phyloP scores from a whole-genome alignment of 2,113 vertebrate genomes.

The Meriones unguiculatus region DNA sequence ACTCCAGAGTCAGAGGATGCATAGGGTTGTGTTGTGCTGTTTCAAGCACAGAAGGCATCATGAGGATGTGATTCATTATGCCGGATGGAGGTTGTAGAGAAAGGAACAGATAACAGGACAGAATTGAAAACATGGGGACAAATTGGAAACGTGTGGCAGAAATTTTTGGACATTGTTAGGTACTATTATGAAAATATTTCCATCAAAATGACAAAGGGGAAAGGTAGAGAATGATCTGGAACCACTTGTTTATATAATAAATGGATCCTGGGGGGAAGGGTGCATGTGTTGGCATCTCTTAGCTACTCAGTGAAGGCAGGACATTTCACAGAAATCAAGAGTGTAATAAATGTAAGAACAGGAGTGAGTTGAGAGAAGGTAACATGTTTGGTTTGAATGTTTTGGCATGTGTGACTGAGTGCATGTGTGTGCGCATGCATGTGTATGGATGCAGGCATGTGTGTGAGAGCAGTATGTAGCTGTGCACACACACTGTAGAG shows the following conservation, averaged over 20 bases:
- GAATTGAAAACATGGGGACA: not conserved
- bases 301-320: not conserved
- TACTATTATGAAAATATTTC: not conserved
- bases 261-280: not conserved
- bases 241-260: not conserved
- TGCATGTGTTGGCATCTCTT: not conserved
- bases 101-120: no score
- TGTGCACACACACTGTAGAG: not conserved
- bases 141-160: not conserved
- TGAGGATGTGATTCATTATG: no score
- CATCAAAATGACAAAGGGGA: not conserved
- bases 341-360: no score
- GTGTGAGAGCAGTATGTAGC: not conserved
- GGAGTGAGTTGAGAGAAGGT: not conserved
- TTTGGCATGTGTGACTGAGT: not conserved
- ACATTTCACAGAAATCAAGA: not conserved
- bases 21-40: not conserved
- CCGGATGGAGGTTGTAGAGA: not conserved
- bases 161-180: not conserved
- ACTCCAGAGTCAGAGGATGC: no score
- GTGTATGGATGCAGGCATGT: not conserved
- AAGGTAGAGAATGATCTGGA: not conserved
- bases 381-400: no score
- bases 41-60: not conserved
- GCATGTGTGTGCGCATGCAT: not conserved